A percentile compares a stretch with the other conserved stretches of the same genome.
Conservation (phyloP, 2,113 vertebrate genomes). For the Anoura caudifer region DNA sequence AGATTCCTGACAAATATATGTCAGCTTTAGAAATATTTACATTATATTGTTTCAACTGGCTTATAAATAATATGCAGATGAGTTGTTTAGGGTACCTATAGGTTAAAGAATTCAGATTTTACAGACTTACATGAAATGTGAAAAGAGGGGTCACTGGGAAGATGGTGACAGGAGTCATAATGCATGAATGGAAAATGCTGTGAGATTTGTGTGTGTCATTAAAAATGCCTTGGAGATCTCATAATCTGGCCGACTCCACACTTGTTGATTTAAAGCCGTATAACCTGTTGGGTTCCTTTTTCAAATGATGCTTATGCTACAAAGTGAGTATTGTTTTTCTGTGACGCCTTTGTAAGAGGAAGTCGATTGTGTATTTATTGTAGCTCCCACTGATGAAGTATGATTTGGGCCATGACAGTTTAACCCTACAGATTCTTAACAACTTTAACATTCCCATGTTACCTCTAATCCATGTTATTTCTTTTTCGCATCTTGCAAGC, state of each 20-base stretch:
- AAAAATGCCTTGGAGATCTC: background rate
- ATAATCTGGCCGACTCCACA: conserved; percentile 11
- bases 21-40: background rate
- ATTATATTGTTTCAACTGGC: background rate
- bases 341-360: conserved; percentile 58
- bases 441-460: conserved; percentile 41
- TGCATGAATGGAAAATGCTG: background rate
- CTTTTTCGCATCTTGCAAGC: conserved; percentile 47
- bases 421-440: conserved; percentile 45
- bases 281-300: conserved; percentile 70
- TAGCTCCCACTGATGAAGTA: conserved; percentile 43
- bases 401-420: conserved; percentile 51
- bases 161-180: background rate
- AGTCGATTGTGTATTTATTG: conserved; percentile 47
- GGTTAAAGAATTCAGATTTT: background rate
- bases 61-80: background rate
- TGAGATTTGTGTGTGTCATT: conserved; percentile 18
- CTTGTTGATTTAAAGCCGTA: conserved; percentile 46
- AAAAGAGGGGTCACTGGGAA: background rate
- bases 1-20: background rate
- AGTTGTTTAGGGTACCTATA: background rate
- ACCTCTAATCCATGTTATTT: conserved; percentile 20
- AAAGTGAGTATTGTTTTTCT: conserved; percentile 62
- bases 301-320: conserved; percentile 58
- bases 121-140: background rate